Conservation (phyloP, 2,888 invertebrate species). For the Malthinus flaveolus region DNA sequence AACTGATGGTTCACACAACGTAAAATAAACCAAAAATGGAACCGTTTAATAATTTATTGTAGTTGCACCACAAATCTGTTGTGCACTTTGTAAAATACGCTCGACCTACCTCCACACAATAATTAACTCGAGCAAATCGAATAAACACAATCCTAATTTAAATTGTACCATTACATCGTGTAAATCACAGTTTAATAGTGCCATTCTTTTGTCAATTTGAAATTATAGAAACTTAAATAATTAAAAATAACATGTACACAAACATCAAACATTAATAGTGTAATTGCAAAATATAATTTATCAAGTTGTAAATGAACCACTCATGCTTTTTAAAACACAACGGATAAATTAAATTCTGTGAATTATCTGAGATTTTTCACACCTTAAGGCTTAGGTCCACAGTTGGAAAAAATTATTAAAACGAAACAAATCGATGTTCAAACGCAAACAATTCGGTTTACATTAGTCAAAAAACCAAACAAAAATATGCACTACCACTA, state of each 20-base stretch:
- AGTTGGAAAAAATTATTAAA: neutral
- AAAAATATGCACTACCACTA: conserved; percentile 18
- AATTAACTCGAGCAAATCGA: neutral
- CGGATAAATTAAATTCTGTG: conserved; percentile 4
- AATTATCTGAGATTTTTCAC: neutral
- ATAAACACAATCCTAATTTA: no score
- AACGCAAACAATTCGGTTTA: neutral
- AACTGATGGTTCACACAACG: neutral
- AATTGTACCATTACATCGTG: no score
- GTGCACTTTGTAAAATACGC: neutral
- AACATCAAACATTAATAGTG: neutral
- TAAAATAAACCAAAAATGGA: neutral
- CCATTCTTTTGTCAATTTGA: no score
- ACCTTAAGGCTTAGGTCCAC: neutral
- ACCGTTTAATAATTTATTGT: conserved; percentile 3
- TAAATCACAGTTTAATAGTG: no score
- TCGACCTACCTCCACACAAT: neutral
- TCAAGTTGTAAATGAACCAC: conserved; percentile 4
- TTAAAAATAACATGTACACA: no score
- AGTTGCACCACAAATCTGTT: conserved; percentile 1
- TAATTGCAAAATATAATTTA: neutral
- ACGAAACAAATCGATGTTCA: no score
- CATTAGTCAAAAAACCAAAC: neutral
- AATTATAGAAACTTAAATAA: no score
- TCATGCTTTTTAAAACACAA: conserved; percentile 7